Percentiles rank a stretch among this genome's conserved stretches.
Conservation (phyloP, 2,797 vertebrate species). For the Malurus splendens region DNA sequence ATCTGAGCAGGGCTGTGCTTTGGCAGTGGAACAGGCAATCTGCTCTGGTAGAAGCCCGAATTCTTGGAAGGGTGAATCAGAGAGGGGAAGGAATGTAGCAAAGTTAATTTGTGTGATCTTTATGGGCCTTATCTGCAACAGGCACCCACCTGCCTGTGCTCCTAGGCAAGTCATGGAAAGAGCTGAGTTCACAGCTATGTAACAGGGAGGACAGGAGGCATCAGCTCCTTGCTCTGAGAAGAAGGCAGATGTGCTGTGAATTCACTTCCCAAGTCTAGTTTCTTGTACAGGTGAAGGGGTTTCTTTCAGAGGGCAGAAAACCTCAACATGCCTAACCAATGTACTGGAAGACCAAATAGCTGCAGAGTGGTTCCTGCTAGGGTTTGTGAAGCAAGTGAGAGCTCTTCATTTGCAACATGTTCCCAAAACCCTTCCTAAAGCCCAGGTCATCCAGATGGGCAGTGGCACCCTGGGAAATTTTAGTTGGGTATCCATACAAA, state of each 20-base stretch:
- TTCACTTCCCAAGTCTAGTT: neutral
- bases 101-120: conserved; percentile 1
- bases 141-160: neutral
- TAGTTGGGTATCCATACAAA: neutral
- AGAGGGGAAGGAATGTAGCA: neutral
- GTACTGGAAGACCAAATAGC: neutral
- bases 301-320: neutral
- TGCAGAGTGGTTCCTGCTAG: neutral
- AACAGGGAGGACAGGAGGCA: neutral
- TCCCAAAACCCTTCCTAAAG: neutral
- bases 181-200: neutral
- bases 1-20: conserved; percentile 1
- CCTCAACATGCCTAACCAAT: neutral
- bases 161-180: neutral
- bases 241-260: neutral
- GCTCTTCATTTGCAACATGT: neutral
- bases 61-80: conserved; percentile 4
- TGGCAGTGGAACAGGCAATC: neutral
- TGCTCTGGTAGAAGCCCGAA: neutral
- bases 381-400: neutral
- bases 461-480: neutral
- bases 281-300: neutral
- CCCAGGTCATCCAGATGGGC: neutral
- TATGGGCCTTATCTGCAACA: neutral
- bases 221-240: neutral